Conservation (phyloP, 2,888 invertebrate species). For the Epinotia demarniana region DNA sequence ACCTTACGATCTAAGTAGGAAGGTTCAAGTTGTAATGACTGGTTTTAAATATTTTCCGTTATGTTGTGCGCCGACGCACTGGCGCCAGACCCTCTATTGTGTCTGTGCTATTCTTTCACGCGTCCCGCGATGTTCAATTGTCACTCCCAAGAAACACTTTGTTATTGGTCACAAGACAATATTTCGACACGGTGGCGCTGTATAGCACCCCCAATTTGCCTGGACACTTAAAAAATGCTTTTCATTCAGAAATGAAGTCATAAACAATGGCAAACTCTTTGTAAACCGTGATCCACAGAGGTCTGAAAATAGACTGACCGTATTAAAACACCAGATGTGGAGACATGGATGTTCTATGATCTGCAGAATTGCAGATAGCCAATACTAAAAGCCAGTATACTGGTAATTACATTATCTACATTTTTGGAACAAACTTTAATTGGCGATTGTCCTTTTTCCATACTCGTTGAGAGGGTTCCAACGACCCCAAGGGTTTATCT, state of each 20-base stretch:
- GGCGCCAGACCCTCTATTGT: conserved; percentile 73
- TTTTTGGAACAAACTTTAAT: too few relatives aligned
- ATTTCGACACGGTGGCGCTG: conserved; percentile 60
- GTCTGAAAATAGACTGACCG: too few relatives aligned
- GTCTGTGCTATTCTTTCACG: conserved; percentile 55
- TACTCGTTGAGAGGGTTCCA: too few relatives aligned
- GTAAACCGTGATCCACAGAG: neutral
- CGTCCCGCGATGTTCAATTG: conserved; percentile 56
- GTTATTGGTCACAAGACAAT: conserved; percentile 50
- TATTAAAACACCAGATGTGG: too few relatives aligned
- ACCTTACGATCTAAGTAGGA: neutral
- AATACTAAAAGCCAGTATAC: too few relatives aligned
- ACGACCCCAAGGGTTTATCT: too few relatives aligned
- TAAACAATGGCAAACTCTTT: conserved; percentile 1
- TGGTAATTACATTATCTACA: too few relatives aligned
- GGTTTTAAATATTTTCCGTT: conserved; percentile 59
- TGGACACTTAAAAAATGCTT: conserved; percentile 18
- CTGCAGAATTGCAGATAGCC: too few relatives aligned
- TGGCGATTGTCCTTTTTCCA: too few relatives aligned
- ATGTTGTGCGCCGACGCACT: conserved; percentile 66
- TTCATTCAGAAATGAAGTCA: conserved; percentile 30
- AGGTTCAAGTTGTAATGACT: neutral
- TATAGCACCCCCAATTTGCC: conserved; percentile 45
- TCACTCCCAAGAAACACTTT: conserved; percentile 55
- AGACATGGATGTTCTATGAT: too few relatives aligned